Evolutionary conservation across 2,113 vertebrate genomes (phyloP).

Genomic region (Oceanodroma tethys): DNA sequence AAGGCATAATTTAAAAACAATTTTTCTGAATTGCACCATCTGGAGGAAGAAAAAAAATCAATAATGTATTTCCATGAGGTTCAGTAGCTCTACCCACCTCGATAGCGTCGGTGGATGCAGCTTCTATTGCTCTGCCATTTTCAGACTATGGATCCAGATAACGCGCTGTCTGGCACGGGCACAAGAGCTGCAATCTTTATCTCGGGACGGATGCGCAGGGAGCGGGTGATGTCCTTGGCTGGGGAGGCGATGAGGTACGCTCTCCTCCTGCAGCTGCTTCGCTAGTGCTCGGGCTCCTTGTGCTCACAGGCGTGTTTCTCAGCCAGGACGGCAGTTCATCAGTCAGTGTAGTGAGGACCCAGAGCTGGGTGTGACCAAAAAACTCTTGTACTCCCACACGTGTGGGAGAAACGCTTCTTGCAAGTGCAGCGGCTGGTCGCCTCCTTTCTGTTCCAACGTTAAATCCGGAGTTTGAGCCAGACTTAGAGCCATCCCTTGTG

Average conservation of each 20-base stretch:
- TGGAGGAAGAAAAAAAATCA: slow-evolving; percentile 46
- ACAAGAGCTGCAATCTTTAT: neutral
- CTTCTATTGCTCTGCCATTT: neutral
- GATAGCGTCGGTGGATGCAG: neutral
- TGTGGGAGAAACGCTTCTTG: accelerated
- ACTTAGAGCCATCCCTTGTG: accelerated
- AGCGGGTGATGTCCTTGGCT: neutral
- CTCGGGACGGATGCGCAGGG: neutral
- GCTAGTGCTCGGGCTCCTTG: neutral
- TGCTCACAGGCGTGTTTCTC: neutral
- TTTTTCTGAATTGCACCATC: slow-evolving; percentile 60
- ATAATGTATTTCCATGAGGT: slow-evolving; percentile 27
- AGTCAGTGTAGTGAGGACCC: accelerated
- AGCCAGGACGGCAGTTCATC: accelerated
- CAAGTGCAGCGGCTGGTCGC: accelerated
- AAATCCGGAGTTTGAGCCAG: neutral
- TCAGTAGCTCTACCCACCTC: neutral
- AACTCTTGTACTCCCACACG: accelerated
- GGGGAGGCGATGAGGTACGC: neutral
- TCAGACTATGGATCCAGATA: neutral
- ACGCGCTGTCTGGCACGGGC: neutral
- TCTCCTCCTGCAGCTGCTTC: neutral
- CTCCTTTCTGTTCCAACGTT: too few species aligned
- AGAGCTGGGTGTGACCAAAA: too few species aligned
- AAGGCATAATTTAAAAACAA: slow-evolving; percentile 56